Conservation (phyloP, 64 coral and sea anemone genomes). For the Orbicella faveolata region DNA sequence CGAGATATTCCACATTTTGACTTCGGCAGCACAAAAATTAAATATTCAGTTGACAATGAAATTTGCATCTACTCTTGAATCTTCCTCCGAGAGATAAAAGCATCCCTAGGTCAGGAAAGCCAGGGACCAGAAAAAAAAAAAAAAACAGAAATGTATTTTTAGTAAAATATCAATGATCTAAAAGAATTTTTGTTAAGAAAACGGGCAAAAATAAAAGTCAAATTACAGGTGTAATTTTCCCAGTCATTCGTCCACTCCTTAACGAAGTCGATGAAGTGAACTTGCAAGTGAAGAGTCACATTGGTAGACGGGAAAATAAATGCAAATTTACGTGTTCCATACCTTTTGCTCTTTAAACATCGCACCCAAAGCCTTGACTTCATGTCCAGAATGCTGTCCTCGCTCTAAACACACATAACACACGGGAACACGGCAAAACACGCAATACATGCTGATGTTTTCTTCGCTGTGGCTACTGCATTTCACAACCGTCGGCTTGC, state of each 20-base stretch:
- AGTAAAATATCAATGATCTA: background rate
- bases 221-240: background rate
- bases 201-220: background rate
- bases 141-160: background rate
- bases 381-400: slow-evolving; percentile 83
- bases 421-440: slow-evolving; percentile 74
- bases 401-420: slow-evolving; percentile 94
- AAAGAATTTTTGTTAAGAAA: background rate
- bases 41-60: background rate
- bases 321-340: background rate
- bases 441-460: slow-evolving; percentile 98
- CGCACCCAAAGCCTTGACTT: slow-evolving; percentile 93
- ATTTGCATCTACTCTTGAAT: background rate
- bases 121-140: background rate
- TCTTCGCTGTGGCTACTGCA: slow-evolving; percentile 87
- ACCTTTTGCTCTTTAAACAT: slow-evolving; percentile 99
- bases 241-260: too few species aligned
- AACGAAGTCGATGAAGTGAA: background rate
- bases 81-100: background rate
- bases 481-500: slow-evolving; percentile 69
- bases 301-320: slow-evolving; percentile 1
- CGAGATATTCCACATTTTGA: background rate
- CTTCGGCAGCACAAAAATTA: background rate
- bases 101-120: background rate
- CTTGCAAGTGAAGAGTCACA: background rate